phyloP scores from a whole-genome alignment of 2,113 vertebrate species.

The Oryzias celebensis region DNA sequence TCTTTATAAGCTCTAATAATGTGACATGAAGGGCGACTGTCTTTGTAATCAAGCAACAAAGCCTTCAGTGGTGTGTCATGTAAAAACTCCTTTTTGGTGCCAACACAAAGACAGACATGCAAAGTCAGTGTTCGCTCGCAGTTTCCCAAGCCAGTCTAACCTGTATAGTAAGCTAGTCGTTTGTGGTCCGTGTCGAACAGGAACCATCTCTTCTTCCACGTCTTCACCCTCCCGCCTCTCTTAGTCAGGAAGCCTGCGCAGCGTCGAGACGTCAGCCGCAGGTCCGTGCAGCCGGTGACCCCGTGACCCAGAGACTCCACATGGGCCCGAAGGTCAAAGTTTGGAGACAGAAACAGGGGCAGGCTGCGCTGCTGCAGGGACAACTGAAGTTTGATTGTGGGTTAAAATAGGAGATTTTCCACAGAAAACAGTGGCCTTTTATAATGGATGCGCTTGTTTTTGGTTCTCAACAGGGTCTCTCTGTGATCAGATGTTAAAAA shows the following conservation, averaged over 20 bases:
- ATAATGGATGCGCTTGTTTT: constrained; percentile 9
- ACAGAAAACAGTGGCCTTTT: constrained; percentile 1
- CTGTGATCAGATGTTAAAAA: background rate
- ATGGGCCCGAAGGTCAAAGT: constrained; percentile 85
- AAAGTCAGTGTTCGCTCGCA: constrained; percentile 3
- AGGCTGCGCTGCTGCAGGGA: constrained; percentile 47
- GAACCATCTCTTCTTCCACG: constrained; percentile 92
- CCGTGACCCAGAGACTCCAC: constrained; percentile 86
- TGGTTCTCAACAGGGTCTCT: background rate
- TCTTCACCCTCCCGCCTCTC: constrained; percentile 88
- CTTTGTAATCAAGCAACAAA: background rate
- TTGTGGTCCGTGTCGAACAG: constrained; percentile 86
- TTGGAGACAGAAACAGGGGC: constrained; percentile 69
- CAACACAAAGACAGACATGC: constrained; percentile 25
- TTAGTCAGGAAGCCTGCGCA: constrained; percentile 88
- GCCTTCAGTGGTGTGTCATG: constrained; percentile 1
- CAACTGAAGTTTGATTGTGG: constrained; percentile 8
- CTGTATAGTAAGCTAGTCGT: constrained; percentile 85
- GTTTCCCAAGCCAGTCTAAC: constrained; percentile 58
- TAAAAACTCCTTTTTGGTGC: constrained; percentile 7
- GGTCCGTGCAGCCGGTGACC: constrained; percentile 76
- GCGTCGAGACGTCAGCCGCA: constrained; percentile 75
- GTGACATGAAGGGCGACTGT: background rate
- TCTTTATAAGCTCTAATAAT: no score
- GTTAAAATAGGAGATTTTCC: constrained; percentile 10